These are phyloP conservation scores for Fragum fragum DNA, from an alignment of 2,888 invertebrate genomes.

Conservation along the genomic window DNA sequence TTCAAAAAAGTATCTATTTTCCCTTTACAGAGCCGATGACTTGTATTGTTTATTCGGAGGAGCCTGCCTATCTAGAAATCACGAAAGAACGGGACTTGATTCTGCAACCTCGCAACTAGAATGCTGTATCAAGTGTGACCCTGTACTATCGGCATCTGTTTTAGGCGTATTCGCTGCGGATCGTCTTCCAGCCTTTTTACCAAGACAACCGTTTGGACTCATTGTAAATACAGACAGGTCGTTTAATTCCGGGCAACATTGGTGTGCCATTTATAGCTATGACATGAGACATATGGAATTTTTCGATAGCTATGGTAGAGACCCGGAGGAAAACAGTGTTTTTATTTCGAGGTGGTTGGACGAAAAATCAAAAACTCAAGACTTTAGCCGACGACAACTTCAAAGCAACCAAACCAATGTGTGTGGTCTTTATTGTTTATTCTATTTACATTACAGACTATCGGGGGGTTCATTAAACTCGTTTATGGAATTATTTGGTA, in stretches of 20 bases:
- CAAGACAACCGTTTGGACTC: constrained; percentile 26
- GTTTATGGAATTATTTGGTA: constrained; percentile 23
- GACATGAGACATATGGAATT: constrained; percentile 27
- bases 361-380: background rate
- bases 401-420: constrained; percentile 34
- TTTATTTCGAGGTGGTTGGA: constrained; percentile 20
- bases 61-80: constrained; percentile 33
- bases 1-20: background rate
- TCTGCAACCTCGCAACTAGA: constrained; percentile 24
- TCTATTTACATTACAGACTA: constrained; percentile 40
- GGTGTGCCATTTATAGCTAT: constrained; percentile 31
- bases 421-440: constrained; percentile 46
- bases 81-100: constrained; percentile 37
- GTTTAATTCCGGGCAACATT: constrained; percentile 25
- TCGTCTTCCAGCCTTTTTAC: constrained; percentile 7
- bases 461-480: constrained; percentile 17
- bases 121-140: constrained; percentile 34
- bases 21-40: constrained; percentile 47
- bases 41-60: constrained; percentile 35
- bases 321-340: constrained; percentile 22
- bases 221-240: constrained; percentile 39
- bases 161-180: constrained; percentile 38
- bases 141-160: background rate
- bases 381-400: constrained; percentile 11
- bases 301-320: constrained; percentile 32